Conservation (phyloP, 2,797 vertebrate species). For the Cynopterus sphinx region DNA sequence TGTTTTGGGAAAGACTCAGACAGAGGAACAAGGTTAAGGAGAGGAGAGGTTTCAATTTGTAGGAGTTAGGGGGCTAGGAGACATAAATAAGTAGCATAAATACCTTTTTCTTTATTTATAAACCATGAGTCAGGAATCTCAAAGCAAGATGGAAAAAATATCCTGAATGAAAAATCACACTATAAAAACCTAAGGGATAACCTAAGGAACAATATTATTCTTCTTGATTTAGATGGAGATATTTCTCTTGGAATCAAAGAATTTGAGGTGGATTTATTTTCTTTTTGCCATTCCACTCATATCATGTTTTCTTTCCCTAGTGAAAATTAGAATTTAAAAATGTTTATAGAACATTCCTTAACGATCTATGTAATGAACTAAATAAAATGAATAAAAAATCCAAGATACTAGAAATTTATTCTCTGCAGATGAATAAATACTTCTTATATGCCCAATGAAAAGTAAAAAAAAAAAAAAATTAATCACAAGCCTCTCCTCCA, state of each 20-base stretch:
- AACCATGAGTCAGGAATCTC: constrained; percentile 24
- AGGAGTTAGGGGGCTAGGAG: constrained; percentile 50
- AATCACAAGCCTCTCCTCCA: neutral
- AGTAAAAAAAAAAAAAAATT: neutral
- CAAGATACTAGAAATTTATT: constrained; percentile 69
- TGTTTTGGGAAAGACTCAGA: constrained; percentile 53
- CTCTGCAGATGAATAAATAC: constrained; percentile 59
- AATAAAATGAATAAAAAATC: constrained; percentile 63
- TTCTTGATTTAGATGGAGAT: constrained; percentile 46
- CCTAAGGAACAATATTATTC: neutral
- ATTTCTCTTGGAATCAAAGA: constrained; percentile 50
- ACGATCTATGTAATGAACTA: constrained; percentile 3
- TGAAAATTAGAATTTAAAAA: constrained; percentile 14
- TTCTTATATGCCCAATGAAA: neutral
- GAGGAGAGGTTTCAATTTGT: constrained; percentile 27
- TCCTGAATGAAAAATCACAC: neutral
- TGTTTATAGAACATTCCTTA: constrained; percentile 42
- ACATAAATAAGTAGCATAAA: constrained; percentile 58
- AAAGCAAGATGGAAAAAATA: constrained; percentile 7
- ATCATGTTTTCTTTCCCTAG: neutral
- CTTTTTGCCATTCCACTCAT: neutral
- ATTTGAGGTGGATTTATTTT: constrained; percentile 57
- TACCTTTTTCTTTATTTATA: constrained; percentile 31
- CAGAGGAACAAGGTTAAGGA: constrained; percentile 60
- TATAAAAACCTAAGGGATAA: neutral